These are phyloP conservation scores for Amblyraja radiata DNA, from an alignment of 2,797 vertebrate genomes.

Conservation along the genomic window DNA sequence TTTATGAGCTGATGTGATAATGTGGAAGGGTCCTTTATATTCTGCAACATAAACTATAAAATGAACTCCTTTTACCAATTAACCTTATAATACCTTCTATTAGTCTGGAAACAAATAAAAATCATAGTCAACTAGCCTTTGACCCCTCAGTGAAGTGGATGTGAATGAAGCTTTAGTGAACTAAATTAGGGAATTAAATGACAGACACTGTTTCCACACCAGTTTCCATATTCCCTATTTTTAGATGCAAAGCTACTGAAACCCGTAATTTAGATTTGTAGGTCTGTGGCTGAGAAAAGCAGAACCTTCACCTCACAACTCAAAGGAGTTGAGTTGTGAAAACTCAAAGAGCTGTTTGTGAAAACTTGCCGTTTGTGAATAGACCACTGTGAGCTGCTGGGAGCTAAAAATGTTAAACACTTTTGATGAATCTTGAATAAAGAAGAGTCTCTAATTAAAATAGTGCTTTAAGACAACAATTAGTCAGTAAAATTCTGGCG, in stretches of 20 bases:
- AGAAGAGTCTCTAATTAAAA: slow-evolving; percentile 25
- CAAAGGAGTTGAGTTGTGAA: slow-evolving; percentile 27
- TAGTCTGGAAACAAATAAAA: slow-evolving; percentile 19
- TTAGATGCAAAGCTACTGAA: slow-evolving; percentile 12
- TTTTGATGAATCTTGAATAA: neutral
- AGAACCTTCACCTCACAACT: slow-evolving; percentile 20
- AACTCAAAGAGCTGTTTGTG: slow-evolving; percentile 35
- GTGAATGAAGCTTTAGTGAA: slow-evolving; percentile 35
- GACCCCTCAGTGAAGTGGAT: neutral
- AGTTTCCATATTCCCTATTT: slow-evolving; percentile 16
- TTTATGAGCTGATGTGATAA: neutral
- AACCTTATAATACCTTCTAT: neutral
- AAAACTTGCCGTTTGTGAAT: slow-evolving; percentile 27
- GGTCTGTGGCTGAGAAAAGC: slow-evolving; percentile 20
- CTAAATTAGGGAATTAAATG: slow-evolving; percentile 5
- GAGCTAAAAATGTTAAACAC: slow-evolving; percentile 19
- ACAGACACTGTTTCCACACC: slow-evolving; percentile 5
- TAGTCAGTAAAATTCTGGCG: neutral
- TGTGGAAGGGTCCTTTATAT: neutral
- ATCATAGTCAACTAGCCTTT: slow-evolving; percentile 3
- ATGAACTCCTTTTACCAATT: slow-evolving; percentile 7
- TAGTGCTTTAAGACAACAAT: slow-evolving; percentile 2
- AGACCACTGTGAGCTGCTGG: slow-evolving; percentile 22
- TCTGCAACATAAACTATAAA: neutral
- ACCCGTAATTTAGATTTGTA: neutral